phyloP scores from a whole-genome alignment of 2,113 vertebrate species.

The Sceloporus tristichus region DNA sequence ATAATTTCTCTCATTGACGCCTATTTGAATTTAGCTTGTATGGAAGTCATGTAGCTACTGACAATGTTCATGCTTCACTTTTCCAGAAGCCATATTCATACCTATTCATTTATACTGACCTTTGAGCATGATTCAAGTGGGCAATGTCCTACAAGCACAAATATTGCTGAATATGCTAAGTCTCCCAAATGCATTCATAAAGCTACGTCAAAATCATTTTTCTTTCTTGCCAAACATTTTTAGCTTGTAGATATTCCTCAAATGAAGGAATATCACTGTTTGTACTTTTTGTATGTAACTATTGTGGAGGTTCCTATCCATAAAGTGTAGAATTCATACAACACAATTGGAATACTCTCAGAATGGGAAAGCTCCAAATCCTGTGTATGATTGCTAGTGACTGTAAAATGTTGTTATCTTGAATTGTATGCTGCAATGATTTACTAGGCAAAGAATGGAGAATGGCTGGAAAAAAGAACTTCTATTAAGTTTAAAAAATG shows the following conservation, averaged over 20 bases:
- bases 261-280: neutral
- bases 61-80: neutral
- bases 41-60: neutral
- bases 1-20: neutral
- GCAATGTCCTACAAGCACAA: neutral
- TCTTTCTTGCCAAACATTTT: neutral
- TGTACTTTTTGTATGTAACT: neutral
- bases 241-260: neutral
- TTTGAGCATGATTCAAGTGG: neutral
- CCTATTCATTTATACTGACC: neutral
- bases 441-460: neutral
- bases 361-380: too few species aligned
- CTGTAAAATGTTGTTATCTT: neutral
- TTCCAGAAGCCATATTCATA: constrained; percentile 1
- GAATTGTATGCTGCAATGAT: too few species aligned
- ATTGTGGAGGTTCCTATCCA: neutral
- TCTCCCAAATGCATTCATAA: neutral
- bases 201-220: neutral
- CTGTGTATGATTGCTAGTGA: neutral
- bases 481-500: neutral
- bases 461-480: neutral
- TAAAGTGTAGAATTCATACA: neutral
- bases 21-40: neutral
- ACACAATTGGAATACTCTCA: neutral
- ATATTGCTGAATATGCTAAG: neutral